Percentiles rank a stretch among this genome's conserved stretches.
Conservation (phyloP, 92 coral and sea anemone species). For the Anthopleura xanthogrammica region DNA sequence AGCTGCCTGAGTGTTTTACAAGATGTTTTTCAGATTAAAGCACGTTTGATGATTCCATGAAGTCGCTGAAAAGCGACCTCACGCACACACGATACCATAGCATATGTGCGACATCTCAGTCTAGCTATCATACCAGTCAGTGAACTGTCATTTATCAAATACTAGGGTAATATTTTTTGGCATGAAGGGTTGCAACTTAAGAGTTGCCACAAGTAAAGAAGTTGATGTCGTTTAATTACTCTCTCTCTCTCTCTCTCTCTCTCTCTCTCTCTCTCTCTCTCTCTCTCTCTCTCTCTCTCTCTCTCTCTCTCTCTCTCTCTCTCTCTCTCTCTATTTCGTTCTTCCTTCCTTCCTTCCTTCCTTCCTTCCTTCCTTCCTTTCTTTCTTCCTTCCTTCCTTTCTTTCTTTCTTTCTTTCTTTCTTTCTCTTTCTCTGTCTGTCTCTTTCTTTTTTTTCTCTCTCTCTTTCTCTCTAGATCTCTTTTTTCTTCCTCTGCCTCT, state of each 20-base stretch:
- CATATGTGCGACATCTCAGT: too few species aligned
- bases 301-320: neutral
- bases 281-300: neutral
- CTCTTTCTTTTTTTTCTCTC: neutral
- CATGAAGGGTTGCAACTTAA: too few species aligned
- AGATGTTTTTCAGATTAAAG: neutral
- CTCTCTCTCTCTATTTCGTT: neutral
- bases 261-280: neutral
- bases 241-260: too few species aligned
- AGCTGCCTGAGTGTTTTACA: neutral
- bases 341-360: neutral
- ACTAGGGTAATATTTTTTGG: too few species aligned
- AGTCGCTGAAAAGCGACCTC: too few species aligned
- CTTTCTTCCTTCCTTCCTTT: neutral
- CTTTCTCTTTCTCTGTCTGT: neutral
- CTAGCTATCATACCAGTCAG: too few species aligned
- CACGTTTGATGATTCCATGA: too few species aligned
- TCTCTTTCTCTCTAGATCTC: neutral
- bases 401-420: neutral
- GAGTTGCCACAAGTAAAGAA: too few species aligned
- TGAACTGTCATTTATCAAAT: too few species aligned
- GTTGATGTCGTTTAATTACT: too few species aligned
- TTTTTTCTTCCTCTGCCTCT: neutral
- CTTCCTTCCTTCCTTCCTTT: neutral
- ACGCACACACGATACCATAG: too few species aligned